Conservation (phyloP, 2,888 invertebrate species). For the Cephonodes hylas region DNA sequence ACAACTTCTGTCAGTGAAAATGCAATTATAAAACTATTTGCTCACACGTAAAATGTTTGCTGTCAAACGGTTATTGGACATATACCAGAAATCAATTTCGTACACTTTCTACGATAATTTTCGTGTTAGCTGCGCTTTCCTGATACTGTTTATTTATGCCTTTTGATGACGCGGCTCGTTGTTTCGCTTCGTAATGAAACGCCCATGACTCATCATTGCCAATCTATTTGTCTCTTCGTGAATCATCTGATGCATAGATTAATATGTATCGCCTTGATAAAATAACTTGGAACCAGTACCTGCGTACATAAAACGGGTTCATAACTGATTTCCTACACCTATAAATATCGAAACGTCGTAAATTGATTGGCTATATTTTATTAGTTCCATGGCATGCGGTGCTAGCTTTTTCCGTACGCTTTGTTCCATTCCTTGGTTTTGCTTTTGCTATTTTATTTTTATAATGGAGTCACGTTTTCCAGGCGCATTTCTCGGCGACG, state of each 20-base stretch:
- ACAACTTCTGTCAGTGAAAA: slow-evolving; percentile 18
- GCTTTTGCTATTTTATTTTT: neutral
- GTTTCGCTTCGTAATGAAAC: slow-evolving; percentile 11
- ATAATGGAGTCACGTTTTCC: slow-evolving; percentile 8
- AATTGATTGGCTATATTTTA: slow-evolving; percentile 6
- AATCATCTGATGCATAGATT: neutral
- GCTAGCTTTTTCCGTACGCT: neutral
- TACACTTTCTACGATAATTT: slow-evolving; percentile 70
- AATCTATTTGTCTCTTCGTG: neutral
- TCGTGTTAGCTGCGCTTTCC: slow-evolving; percentile 71
- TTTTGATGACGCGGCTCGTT: slow-evolving; percentile 45
- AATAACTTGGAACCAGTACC: neutral
- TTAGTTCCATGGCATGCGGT: neutral
- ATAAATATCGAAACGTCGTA: neutral
- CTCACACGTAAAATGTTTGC: slow-evolving; percentile 17
- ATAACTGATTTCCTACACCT: neutral
- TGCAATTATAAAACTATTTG: slow-evolving; percentile 12
- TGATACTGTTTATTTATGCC: slow-evolving; percentile 56
- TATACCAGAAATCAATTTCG: slow-evolving; percentile 59
- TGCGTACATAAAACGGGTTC: neutral
- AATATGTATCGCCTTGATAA: neutral
- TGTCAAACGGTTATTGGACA: slow-evolving; percentile 25
- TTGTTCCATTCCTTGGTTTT: neutral
- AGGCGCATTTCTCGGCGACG: slow-evolving; percentile 2
- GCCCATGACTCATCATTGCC: neutral